Conservation (phyloP, 2,888 invertebrate species). For the Acanthoscelides obtectus region DNA sequence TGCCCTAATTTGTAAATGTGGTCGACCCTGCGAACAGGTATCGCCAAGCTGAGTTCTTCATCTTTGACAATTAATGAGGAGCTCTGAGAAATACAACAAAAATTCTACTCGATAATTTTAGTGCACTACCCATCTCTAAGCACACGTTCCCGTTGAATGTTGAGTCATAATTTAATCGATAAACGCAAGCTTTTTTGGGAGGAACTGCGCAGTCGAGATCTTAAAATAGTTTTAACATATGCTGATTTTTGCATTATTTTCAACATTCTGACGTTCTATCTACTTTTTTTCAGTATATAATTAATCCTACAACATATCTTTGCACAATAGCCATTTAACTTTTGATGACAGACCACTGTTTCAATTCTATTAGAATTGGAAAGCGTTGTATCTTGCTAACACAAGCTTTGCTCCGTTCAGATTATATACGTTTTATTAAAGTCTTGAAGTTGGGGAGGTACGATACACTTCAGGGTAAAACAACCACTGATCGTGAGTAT, state of each 20-base stretch:
- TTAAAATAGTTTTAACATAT: not conserved
- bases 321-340: not conserved
- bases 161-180: not conserved
- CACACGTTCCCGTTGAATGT: not conserved
- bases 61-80: too few relatives aligned
- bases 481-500: not conserved
- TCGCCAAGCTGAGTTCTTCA: too few relatives aligned
- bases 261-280: not conserved
- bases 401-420: not conserved
- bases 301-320: not conserved
- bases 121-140: not conserved
- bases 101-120: too few relatives aligned
- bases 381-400: not conserved
- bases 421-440: not conserved
- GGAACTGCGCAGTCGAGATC: not conserved
- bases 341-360: too few relatives aligned
- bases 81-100: too few relatives aligned
- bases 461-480: not conserved
- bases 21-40: too few relatives aligned
- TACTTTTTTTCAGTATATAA: not conserved
- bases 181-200: too few relatives aligned
- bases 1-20: too few relatives aligned
- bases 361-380: too few relatives aligned
- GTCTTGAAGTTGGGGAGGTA: not conserved
- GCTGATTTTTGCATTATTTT: not conserved